phyloP scores from a whole-genome alignment of 2,888 invertebrate genomes.

The Biston betularia region DNA sequence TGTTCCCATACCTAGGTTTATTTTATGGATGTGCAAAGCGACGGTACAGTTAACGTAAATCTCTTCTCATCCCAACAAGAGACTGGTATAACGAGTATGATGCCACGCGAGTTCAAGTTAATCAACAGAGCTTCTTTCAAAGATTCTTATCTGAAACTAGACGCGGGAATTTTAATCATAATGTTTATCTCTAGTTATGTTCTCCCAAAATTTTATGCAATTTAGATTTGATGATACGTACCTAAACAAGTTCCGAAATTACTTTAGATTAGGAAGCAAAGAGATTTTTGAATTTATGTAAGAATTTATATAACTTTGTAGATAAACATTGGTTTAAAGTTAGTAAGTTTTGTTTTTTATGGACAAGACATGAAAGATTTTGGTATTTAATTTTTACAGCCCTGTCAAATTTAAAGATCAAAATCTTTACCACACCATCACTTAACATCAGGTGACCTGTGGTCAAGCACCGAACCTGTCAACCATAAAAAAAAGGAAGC shows the following conservation, averaged over 20 bases:
- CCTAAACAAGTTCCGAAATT: constrained; percentile 17
- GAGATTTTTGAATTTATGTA: constrained; percentile 14
- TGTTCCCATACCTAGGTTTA: no score
- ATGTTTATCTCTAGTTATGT: constrained; percentile 32
- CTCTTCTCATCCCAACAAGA: constrained; percentile 5
- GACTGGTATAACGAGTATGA: not conserved
- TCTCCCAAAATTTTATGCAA: constrained; percentile 32
- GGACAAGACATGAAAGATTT: no score
- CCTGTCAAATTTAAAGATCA: no score
- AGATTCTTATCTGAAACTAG: constrained; percentile 39
- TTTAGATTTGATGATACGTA: constrained; percentile 31
- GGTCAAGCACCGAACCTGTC: no score
- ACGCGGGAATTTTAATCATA: constrained; percentile 34
- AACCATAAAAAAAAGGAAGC: no score
- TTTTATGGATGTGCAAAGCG: no score
- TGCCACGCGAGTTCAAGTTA: constrained; percentile 3
- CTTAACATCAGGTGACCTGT: no score
- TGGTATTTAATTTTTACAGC: no score
- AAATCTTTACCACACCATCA: no score
- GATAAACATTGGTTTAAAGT: not conserved
- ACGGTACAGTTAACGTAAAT: no score
- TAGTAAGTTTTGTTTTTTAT: not conserved
- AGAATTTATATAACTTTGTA: not conserved
- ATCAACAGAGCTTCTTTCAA: constrained; percentile 21
- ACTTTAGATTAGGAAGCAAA: constrained; percentile 16